Base-by-base conservation (phyloP, 1,140 invertebrate species). In the Aphelenchoides avenae region DNA sequence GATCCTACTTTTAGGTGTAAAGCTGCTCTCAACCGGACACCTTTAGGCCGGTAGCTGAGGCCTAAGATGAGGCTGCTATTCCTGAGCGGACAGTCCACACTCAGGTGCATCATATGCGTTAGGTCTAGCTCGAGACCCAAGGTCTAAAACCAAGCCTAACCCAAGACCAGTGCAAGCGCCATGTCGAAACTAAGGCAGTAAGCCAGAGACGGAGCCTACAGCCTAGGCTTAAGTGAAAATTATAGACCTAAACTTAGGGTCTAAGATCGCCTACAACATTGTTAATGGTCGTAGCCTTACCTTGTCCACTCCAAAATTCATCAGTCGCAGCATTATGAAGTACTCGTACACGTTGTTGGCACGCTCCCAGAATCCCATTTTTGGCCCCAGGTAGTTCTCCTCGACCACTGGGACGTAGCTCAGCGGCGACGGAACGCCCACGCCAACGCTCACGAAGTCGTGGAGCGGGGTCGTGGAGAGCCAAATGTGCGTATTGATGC, bases 391-490 rank as follows among this genome's bases (percentile, higher is more conserved):
- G 9, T 13, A 30, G n/a, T 18, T 55, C 27, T 56, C 49, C 47
- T 26, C n/a, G 5, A 24, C 13, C 1, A 18, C 15, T 20, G 50
- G 50, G 13, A 52, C 50, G 47, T 52, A 52, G 24, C 15, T 2
- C 11, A 31, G 11, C n/a, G n/a, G n/a, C 1, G 50, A 11, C 11
- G 50, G 50, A 51, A 27, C 26, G 20, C 55, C 55, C 24, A 57
- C 24, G 15, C 22, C 20, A n/a, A 31, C 54, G 33, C 13, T 24
- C 1, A 15, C 29, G 2, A 54, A 27, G 11, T 57, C 55, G 27
- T 30, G 37, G 9, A 57, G 9, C 15, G 55, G 55, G 11, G 34
- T 40, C 0, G 55, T 57, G 11, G 48, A 22, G 11, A 29, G 54
- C 55, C 52, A 42, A 3, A 60, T 36, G 9, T 15, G 31, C 22